phyloP scores from a whole-genome alignment of 2,797 vertebrate genomes.

The Chelon auratus region DNA sequence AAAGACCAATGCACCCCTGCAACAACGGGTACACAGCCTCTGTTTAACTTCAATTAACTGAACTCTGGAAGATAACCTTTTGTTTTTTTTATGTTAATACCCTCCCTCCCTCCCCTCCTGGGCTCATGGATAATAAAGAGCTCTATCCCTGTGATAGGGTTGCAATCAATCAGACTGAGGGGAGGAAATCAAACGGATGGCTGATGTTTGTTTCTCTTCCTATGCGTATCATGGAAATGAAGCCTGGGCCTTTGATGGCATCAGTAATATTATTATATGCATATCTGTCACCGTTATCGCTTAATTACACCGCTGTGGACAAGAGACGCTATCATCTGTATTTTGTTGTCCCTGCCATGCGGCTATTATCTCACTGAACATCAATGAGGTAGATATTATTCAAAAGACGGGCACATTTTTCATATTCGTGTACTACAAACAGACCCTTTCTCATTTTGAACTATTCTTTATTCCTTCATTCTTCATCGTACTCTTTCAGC shows the following conservation, averaged over 20 bases:
- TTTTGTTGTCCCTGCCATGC: constrained; percentile 37
- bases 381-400: constrained; percentile 60
- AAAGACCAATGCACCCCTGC: constrained; percentile 70
- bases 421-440: constrained; percentile 29
- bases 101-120: constrained; percentile 27
- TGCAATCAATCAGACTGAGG: constrained; percentile 57
- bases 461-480: constrained; percentile 28
- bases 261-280: constrained; percentile 61
- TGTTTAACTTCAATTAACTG: constrained; percentile 84
- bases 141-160: constrained; percentile 57
- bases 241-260: constrained; percentile 67
- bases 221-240: constrained; percentile 69
- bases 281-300: constrained; percentile 67
- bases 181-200: constrained; percentile 70
- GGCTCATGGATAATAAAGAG: constrained; percentile 59
- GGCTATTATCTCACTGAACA: constrained; percentile 55
- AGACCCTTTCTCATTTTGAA: constrained; percentile 46
- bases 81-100: constrained; percentile 71
- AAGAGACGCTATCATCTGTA: constrained; percentile 50
- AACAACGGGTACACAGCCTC: constrained; percentile 63
- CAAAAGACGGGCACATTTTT: constrained; percentile 47
- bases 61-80: constrained; percentile 62
- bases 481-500: constrained; percentile 8
- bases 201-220: constrained; percentile 58
- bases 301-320: constrained; percentile 74